Conservation (phyloP, 2,888 invertebrate genomes). For the Limnephilus rhombicus region DNA sequence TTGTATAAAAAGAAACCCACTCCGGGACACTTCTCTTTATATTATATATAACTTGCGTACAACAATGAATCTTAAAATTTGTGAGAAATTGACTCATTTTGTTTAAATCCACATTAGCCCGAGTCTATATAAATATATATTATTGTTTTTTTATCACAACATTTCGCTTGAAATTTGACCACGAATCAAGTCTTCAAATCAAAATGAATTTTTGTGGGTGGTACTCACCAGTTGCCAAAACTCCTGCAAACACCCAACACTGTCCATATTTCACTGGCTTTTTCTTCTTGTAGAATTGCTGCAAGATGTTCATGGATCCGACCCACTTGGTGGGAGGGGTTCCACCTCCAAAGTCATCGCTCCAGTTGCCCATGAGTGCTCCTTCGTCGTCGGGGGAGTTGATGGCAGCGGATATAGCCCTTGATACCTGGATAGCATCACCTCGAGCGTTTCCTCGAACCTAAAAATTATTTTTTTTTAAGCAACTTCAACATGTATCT, state of each 20-base stretch:
- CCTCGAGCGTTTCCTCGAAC: constrained; percentile 81
- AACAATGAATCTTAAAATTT: neutral
- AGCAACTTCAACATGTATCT: neutral
- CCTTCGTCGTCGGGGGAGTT: constrained; percentile 94
- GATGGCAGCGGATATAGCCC: constrained; percentile 92
- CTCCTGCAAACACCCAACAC: constrained; percentile 97
- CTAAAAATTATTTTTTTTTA: constrained; percentile 67
- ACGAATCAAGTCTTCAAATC: neutral
- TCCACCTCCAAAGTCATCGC: constrained; percentile 90
- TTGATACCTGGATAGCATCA: constrained; percentile 86
- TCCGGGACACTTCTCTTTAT: no score
- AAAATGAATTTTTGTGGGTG: neutral
- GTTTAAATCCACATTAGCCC: neutral
- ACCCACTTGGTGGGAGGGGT: constrained; percentile 93
- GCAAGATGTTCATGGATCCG: constrained; percentile 91
- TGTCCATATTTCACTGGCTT: constrained; percentile 96
- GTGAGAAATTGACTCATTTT: neutral
- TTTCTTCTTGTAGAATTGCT: constrained; percentile 89
- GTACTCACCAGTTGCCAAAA: constrained; percentile 86
- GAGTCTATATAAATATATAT: constrained; percentile 23
- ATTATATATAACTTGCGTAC: neutral
- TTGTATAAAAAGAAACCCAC: no score
- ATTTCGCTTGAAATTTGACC: neutral
- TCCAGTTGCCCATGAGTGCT: constrained; percentile 92
- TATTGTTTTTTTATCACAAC: constrained; percentile 41